phyloP scores from a whole-genome alignment of 2,888 invertebrate species.

The Xestia ashworthii region DNA sequence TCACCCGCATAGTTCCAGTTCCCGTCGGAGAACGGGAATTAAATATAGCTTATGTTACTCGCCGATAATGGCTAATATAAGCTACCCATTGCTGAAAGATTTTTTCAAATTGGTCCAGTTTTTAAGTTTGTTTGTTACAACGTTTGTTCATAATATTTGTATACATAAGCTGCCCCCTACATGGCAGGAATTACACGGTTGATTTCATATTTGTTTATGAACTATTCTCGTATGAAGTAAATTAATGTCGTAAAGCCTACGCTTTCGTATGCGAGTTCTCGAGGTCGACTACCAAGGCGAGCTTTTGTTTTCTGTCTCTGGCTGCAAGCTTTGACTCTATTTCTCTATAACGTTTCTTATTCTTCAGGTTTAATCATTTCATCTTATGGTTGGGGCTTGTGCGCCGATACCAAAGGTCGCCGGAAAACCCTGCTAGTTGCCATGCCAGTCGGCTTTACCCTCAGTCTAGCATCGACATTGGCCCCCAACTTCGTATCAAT shows the following conservation, averaged over 20 bases:
- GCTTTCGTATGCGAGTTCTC: background rate
- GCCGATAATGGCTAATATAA: too few relatives aligned
- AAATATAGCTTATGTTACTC: too few relatives aligned
- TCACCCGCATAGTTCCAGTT: too few relatives aligned
- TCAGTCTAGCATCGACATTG: constrained; percentile 78
- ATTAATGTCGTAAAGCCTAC: background rate
- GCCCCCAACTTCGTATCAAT: constrained; percentile 77
- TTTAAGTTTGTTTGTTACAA: too few relatives aligned
- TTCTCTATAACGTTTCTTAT: background rate
- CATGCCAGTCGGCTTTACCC: constrained; percentile 79
- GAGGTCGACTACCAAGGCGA: background rate
- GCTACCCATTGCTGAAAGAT: too few relatives aligned
- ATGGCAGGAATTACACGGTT: background rate
- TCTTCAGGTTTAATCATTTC: constrained; percentile 80
- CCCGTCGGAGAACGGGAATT: too few relatives aligned
- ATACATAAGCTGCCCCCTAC: background rate
- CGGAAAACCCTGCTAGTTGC: constrained; percentile 78
- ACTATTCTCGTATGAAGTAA: background rate
- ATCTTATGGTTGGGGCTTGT: constrained; percentile 83
- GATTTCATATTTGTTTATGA: background rate
- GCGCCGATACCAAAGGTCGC: constrained; percentile 82
- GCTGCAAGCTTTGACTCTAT: background rate
- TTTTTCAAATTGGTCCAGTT: too few relatives aligned
- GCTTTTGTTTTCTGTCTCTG: background rate
- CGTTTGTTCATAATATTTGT: too few relatives aligned